Base-by-base conservation (phyloP, 2,113 vertebrate genomes). In the Aythya baeri region DNA sequence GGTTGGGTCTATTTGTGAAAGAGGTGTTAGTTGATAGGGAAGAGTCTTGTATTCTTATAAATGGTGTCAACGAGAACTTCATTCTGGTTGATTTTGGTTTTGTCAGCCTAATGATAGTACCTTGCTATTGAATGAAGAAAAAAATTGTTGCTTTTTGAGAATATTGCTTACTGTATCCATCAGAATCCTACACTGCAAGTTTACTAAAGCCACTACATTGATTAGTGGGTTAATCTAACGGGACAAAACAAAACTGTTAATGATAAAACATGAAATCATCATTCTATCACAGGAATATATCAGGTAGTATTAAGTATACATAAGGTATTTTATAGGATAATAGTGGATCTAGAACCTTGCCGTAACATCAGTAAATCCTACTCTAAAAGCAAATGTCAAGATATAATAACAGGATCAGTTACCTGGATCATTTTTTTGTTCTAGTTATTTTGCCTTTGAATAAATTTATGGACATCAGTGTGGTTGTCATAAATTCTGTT, bases 161-260 rank as follows among this genome's bases (percentile, higher is more conserved):
- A 46, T 46, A 32, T 89, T 82, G 82, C 41, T 84, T 81, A 49
- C 4, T 32, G 13, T 66, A 66, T 68, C 38, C 34, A 13, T 82
- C 89, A 79, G 54, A 79, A 68, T 57, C 32, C 11, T 50, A 26
- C 13, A 25, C 23, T 77, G 36, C 11, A 88, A 66, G 9, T 77
- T 78, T 77, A 17, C 58, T 76, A 36, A 87, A 71, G 17, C 5
- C 21, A 26, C 21, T 75, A 58, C 15, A n/a, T 4, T 89, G n/a
- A 34, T 68, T 86, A 65, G 7, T 0, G 4, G 13, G 32, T 66
- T 68, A 62, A 83, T 18, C 25, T 76, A 20, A 50, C 44, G 0
- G 2, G 62, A 65, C 36, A 80, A 65, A 92, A 66, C 17, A 46
- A 36, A 86, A 44, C 5, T 50, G 49, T 13, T 80, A 88, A 32